Conservation (phyloP, 2,797 vertebrate species). For the Muscicapa striata region DNA sequence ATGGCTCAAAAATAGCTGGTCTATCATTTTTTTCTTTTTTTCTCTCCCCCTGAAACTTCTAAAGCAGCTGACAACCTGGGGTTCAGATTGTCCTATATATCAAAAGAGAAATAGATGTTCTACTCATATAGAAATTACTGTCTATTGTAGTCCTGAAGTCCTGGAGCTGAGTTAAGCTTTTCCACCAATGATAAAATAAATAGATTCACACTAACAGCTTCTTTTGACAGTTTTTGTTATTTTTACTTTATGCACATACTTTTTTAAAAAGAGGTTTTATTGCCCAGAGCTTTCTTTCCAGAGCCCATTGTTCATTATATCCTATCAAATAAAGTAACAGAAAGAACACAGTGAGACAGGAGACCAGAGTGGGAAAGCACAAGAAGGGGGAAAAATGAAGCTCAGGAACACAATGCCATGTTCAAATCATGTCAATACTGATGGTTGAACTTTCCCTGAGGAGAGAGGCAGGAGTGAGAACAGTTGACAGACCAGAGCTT, state of each 20-base stretch:
- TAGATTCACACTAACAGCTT: background rate
- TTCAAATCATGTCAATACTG: background rate
- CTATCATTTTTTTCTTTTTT: background rate
- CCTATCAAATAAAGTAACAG: background rate
- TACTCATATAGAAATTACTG: background rate
- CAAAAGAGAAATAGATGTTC: background rate
- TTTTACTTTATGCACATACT: background rate
- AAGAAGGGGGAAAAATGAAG: background rate
- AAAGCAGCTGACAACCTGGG: background rate
- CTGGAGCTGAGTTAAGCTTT: background rate
- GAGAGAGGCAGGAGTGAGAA: background rate
- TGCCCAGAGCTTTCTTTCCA: background rate
- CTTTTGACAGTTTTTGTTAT: background rate
- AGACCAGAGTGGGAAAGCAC: background rate
- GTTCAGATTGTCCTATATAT: background rate
- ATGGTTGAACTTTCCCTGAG: background rate
- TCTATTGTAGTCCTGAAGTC: background rate
- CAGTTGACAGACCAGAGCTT: background rate
- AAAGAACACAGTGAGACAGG: background rate
- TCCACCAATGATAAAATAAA: background rate
- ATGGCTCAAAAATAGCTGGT: background rate
- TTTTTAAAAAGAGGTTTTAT: background rate
- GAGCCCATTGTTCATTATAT: background rate
- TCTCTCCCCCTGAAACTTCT: accelerated
- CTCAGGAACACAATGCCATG: accelerated